Conservation (phyloP, 2,113 vertebrate species). For the Rissa tridactyla region DNA sequence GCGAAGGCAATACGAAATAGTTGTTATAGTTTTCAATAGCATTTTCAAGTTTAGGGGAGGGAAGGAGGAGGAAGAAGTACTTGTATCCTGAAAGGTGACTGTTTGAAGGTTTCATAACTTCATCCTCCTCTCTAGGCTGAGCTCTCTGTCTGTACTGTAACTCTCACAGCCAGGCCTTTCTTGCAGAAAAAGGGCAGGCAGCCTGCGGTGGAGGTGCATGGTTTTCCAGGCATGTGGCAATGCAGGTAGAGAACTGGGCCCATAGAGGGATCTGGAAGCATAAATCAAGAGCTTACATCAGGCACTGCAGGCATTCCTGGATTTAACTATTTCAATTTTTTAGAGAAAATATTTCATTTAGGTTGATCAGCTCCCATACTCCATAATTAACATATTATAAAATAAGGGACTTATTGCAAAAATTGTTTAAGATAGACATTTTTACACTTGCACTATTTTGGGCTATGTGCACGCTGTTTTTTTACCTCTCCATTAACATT, state of each 20-base stretch:
- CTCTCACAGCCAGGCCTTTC: background rate
- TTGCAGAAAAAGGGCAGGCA: background rate
- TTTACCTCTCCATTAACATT: background rate
- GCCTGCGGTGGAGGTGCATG: background rate
- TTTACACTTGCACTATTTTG: background rate
- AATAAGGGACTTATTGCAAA: background rate
- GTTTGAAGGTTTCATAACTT: background rate
- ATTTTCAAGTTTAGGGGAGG: background rate
- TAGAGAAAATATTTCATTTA: background rate
- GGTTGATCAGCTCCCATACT: background rate
- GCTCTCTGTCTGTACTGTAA: background rate
- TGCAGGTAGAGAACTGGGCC: background rate
- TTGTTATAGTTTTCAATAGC: background rate
- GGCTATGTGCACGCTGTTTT: background rate
- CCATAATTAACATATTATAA: background rate
- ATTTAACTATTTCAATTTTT: background rate
- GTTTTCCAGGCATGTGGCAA: background rate
- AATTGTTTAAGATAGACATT: background rate
- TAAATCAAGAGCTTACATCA: background rate
- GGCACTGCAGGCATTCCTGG: background rate
- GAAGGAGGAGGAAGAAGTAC: background rate
- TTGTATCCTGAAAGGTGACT: background rate
- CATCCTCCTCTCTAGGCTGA: background rate
- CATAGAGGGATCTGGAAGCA: background rate
- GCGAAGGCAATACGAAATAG: background rate